Evolutionary conservation across 2,888 invertebrate genomes (phyloP), one percentile per base, ranked within the genome.

Genomic region (Metellina segmentata): DNA sequence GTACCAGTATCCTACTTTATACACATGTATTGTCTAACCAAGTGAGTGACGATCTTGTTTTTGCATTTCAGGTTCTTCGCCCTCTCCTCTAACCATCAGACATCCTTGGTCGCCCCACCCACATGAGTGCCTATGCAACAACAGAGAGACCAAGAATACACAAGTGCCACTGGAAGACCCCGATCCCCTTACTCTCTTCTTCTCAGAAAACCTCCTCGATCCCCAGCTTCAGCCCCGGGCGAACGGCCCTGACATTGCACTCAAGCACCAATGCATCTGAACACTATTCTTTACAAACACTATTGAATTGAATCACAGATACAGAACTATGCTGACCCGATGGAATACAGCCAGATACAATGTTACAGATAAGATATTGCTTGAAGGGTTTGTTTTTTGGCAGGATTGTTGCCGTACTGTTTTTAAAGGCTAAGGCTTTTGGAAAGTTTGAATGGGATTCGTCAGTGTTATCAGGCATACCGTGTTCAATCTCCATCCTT

Each of bases 121-220:
- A 87, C 81, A 52, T 34, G 91, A 91, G 91, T 91, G 91, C 91
- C 91, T 91, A 91, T 91, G 87, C 91, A 83, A 87, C 61, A 79
- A 74, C 86, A 81, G 20, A 81, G 34, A 48, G 82, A 91, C 87
- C 87, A 91, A 91, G 87, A 88, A n/a, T 52, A 34, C 75, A 61
- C n/a, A 71, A 61, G 78, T 83, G 70, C 91, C 91, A 91, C 91
- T 91, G 91, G 91, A 87, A 91, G 90, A 86, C 78, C 34, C 19
- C 79, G 52, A 69, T 51, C 16, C 70, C 20, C n/a, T 48, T 87
- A 34, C 61, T 81, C 79, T 81, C 7, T 48, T 81, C 7, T 48
- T 34, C 34, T 34, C 34, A 34, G 34, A 34, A 34, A 34, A 34
- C 4, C 34, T 4, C 34, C 34, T 34, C 34, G 34, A 34, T 34